Conservation (phyloP, 2,113 vertebrate genomes). For the Dicentrarchus labrax region DNA sequence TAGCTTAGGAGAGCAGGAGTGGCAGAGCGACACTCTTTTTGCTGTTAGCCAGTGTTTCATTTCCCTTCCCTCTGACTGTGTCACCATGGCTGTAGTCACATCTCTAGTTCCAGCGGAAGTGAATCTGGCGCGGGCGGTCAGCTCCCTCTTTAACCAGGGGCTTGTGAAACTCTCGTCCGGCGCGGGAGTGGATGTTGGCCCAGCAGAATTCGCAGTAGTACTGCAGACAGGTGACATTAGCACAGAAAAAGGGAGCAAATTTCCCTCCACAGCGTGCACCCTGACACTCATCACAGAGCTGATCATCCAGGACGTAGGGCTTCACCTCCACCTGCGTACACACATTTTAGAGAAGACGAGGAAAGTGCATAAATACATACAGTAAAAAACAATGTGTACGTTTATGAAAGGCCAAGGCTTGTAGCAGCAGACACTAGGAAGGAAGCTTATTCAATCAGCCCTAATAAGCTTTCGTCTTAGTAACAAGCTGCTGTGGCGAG, state of each 20-base stretch:
- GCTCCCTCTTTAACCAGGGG: constrained; percentile 99
- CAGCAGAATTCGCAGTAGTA: constrained; percentile 99
- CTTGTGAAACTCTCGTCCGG: constrained; percentile 98
- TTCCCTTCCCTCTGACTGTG: constrained; percentile 81
- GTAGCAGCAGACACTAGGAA: background rate
- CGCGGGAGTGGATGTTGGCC: constrained; percentile 98
- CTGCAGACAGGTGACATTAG: constrained; percentile 99
- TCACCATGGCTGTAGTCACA: constrained; percentile 1
- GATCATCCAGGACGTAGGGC: constrained; percentile 97
- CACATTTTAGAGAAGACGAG: constrained; percentile 1
- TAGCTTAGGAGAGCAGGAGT: constrained; percentile 88
- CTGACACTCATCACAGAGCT: constrained; percentile 99
- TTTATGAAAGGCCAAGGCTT: background rate
- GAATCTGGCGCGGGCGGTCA: constrained; percentile 97
- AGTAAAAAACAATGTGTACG: too few species aligned
- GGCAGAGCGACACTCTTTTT: constrained; percentile 92
- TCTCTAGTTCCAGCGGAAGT: constrained; percentile 98
- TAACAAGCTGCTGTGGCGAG: constrained; percentile 39
- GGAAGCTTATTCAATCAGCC: constrained; percentile 42
- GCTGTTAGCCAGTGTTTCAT: constrained; percentile 89
- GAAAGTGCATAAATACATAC: background rate
- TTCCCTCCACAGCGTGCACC: constrained; percentile 96
- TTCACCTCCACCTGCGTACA: constrained; percentile 94
- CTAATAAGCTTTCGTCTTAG: constrained; percentile 33
- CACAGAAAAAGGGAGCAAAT: constrained; percentile 98